phyloP scores from a whole-genome alignment of 2,113 vertebrate genomes.

The Irena cyanogastra region DNA sequence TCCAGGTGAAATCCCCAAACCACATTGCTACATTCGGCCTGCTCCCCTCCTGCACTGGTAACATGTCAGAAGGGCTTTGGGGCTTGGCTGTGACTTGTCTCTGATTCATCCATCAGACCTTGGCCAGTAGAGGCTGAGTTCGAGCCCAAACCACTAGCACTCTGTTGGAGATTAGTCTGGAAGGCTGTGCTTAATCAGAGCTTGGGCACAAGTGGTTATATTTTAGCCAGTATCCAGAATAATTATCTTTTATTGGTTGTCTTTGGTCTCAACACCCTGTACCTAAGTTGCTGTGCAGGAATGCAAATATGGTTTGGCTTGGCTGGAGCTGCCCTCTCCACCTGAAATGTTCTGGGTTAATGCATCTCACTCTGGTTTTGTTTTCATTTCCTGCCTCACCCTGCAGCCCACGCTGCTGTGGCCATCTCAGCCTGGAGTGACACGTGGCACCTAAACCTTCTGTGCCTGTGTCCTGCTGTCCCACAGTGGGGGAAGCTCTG shows the following conservation, averaged over 20 bases:
- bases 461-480: background rate
- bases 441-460: rapidly evolving
- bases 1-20: background rate
- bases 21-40: rapidly evolving
- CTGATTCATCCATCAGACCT: background rate
- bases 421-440: background rate
- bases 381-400: background rate
- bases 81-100: background rate
- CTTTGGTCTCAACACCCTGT: background rate
- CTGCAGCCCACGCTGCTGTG: background rate
- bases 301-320: background rate
- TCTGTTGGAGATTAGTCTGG: background rate
- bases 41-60: background rate
- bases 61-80: background rate
- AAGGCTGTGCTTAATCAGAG: background rate
- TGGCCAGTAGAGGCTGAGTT: background rate
- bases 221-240: background rate
- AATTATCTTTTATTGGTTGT: slow-evolving; percentile 12
- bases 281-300: background rate
- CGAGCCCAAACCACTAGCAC: background rate
- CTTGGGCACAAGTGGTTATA: background rate
- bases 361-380: background rate
- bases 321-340: background rate
- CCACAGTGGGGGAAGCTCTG: rapidly evolving
- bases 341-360: background rate